Evolutionary conservation across 2,797 vertebrate genomes (phyloP), one percentile per base, ranked within the genome.

Genomic region (Silurus aristotelis): DNA sequence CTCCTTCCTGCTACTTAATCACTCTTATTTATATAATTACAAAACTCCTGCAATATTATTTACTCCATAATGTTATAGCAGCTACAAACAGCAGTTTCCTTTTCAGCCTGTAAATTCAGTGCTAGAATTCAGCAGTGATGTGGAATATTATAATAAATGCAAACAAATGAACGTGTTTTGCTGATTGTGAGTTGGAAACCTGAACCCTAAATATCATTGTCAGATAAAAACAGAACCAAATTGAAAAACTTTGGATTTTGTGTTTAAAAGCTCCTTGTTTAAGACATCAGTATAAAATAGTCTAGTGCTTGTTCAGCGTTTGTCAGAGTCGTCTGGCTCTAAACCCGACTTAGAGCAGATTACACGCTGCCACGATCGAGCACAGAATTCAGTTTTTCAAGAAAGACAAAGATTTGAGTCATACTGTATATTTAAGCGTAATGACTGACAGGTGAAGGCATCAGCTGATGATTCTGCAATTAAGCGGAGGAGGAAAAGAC

Each of bases 251-350:
- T 5, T 14, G 15, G 25, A 31, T 31, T 13, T 25, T 31, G 7
- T 76, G 15, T 60, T 31, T 22, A 31, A 77, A 31, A 27, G 48
- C 15, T 13, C 15, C 56, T 56, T 76, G 14, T 25, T 58, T 31
- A 7, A 31, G 73, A 12, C 25, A 58, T 12, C 25, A 20, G 48
- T 10, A 77, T 17, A 5, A 58, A 56, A 27, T 12, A 10, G 55
- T 77, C 52, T 56, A 31, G 55, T 27, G 73, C 55, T 55, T 19
- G 55, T 58, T 77, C 73, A 77, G 73, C 73, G 31, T 31, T 27
- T 20, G 25, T n/a, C n/a, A 31, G 55, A 19, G 55, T 17, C 55
- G 27, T 58, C 52, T 58, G 52, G 55, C n/a, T 9, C 55, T 27
- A 9, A 27, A 31, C 48, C 8, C 7, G 27, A 12, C 72, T 17